A percentile compares a stretch with the other conserved stretches of the same genome.
These are phyloP conservation scores for Cebuella pygmaea DNA, from an alignment of 2,797 vertebrate genomes.

Conservation along the genomic window DNA sequence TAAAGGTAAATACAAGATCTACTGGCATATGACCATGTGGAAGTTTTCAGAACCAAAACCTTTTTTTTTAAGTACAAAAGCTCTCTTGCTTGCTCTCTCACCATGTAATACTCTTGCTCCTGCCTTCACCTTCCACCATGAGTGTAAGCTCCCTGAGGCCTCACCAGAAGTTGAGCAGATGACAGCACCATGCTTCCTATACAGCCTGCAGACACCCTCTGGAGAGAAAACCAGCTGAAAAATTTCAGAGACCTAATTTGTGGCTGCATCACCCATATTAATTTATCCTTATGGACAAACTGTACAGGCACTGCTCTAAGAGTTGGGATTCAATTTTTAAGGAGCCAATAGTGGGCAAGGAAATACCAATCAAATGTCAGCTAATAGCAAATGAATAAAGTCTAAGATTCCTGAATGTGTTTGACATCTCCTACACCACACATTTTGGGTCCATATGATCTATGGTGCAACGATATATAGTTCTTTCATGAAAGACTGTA, in stretches of 20 bases:
- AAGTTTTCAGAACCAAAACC: background rate
- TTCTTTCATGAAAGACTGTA: background rate
- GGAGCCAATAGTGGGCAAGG: background rate
- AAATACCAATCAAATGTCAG: background rate
- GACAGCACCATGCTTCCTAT: background rate
- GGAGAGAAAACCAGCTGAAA: background rate
- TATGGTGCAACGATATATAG: background rate
- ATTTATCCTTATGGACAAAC: accelerated
- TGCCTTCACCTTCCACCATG: background rate
- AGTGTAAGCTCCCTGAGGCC: background rate
- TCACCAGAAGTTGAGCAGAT: background rate
- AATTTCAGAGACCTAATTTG: background rate
- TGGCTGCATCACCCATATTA: accelerated
- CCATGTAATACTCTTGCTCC: background rate
- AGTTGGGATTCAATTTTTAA: background rate
- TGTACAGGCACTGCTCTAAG: background rate
- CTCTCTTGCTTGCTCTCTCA: background rate
- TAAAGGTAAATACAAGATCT: background rate
- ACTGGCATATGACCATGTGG: background rate
- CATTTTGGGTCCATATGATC: background rate
- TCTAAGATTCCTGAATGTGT: background rate
- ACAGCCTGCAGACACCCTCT: background rate
- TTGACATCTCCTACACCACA: background rate
- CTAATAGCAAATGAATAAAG: background rate
- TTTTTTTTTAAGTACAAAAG: background rate